Base-by-base conservation (phyloP, 2,797 vertebrate species). In the Erpetoichthys calabaricus region DNA sequence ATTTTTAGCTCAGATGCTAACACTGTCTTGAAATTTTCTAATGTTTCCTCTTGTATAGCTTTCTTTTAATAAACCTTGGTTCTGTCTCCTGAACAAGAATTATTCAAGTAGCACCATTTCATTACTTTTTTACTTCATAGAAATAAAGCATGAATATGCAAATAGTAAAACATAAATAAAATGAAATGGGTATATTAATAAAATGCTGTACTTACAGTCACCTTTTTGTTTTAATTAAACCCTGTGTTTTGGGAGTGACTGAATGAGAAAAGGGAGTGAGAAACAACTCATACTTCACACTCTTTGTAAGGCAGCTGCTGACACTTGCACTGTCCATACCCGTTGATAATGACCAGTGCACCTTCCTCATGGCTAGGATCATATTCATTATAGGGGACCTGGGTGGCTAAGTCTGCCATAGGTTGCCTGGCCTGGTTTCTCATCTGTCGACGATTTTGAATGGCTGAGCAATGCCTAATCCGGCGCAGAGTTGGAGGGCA, bases 221-320 rank as follows among this genome's bases (percentile, higher is more conserved):
- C 47, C 47, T n/a, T 7, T 4, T 25, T 25, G 25, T 25, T 49
- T 49, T 42, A 54, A 7, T 54, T 70, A 76, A 86, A 87, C 84
- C 82, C 85, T 86, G 83, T 85, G 75, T 86, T 70, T 82, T 76
- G 84, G 73, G 82, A 81, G 85, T 81, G 80, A 79, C 80, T 73
- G 73, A 83, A 83, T 84, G 80, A 77, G 72, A 73, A 81, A 80
- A 76, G 70, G 68, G 68, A 83, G 84, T 85, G 84, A 84, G 84
- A 83, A 83, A 71, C 69, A 77, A 79, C 89, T 92, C 89, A 98
- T 88, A 98, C 94, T 93, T 98, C 94, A 88, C 94, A 98, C 91
- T 98, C 94, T 89, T 98, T 98, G 73, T 98, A 98, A 80, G 93
- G 93, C 88, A 98, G 91, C 78, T 98, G 94, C 88, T 98, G 94